Evolutionary conservation across 2,888 invertebrate species (phyloP).

Genomic region (Sacculina carcini): DNA sequence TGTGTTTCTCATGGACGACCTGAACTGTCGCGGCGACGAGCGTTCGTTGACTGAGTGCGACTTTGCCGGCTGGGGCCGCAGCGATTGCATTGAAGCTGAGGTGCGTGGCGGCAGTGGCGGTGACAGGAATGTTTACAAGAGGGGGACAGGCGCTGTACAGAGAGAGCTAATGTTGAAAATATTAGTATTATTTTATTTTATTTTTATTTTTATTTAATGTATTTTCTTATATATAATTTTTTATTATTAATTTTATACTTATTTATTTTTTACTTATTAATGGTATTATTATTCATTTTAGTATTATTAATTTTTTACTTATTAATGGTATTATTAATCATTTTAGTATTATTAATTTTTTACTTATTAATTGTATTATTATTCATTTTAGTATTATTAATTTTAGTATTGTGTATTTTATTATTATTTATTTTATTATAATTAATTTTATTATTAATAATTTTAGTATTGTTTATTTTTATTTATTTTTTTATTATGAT

Average conservation of each 20-base stretch:
- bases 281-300: neutral
- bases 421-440: neutral
- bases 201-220: neutral
- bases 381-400: neutral
- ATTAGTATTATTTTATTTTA: neutral
- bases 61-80: constrained; percentile 43
- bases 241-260: neutral
- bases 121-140: neutral
- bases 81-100: constrained; percentile 38
- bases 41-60: constrained; percentile 33
- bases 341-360: neutral
- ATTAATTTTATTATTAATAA: neutral
- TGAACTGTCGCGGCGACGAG: constrained; percentile 40
- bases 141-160: too few relatives aligned
- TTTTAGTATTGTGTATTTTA: too few relatives aligned
- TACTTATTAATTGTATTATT: neutral
- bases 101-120: constrained; percentile 18
- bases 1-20: constrained; percentile 38
- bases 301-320: neutral
- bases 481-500: neutral
- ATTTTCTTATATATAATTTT: neutral
- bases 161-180: too few relatives aligned
- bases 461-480: neutral
- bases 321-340: neutral
- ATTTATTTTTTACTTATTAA: neutral